A percentile compares a stretch with the other conserved stretches of the same genome.
Evolutionary conservation across 2,113 vertebrate genomes (phyloP).

Genomic region (Protobothrops mucrosquamatus): DNA sequence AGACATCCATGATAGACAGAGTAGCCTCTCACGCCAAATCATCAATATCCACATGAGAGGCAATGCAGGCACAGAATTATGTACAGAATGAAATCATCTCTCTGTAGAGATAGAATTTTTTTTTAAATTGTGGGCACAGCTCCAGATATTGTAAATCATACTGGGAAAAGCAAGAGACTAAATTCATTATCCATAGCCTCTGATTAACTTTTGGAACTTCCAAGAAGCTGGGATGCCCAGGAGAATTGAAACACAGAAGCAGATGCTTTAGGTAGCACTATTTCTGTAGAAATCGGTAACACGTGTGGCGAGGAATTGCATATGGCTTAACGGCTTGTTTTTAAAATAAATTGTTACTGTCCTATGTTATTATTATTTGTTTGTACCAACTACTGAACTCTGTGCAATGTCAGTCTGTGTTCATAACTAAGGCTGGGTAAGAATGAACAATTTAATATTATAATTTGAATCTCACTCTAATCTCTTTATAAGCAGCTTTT

Average conservation of each 20-base stretch:
- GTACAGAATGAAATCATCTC: neutral
- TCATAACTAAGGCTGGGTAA: neutral
- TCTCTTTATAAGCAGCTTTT: neutral
- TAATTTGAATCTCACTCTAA: neutral
- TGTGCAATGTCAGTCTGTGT: neutral
- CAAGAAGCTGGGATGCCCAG: neutral
- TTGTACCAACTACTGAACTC: neutral
- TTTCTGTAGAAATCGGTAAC: neutral
- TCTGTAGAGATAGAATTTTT: neutral
- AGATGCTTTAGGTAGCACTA: neutral
- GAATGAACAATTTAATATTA: neutral
- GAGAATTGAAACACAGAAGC: neutral
- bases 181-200: neutral
- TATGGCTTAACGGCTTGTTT: neutral
- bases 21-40: neutral
- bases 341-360: neutral
- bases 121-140: neutral
- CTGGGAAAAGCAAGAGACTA: neutral
- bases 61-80: neutral
- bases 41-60: neutral
- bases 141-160: neutral
- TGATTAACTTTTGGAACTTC: neutral
- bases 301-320: neutral
- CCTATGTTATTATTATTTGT: neutral
- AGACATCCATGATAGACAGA: neutral